Evolutionary conservation across 2,797 vertebrate genomes (phyloP), one percentile per base, ranked within the genome.

Genomic region (Fringilla coelebs): DNA sequence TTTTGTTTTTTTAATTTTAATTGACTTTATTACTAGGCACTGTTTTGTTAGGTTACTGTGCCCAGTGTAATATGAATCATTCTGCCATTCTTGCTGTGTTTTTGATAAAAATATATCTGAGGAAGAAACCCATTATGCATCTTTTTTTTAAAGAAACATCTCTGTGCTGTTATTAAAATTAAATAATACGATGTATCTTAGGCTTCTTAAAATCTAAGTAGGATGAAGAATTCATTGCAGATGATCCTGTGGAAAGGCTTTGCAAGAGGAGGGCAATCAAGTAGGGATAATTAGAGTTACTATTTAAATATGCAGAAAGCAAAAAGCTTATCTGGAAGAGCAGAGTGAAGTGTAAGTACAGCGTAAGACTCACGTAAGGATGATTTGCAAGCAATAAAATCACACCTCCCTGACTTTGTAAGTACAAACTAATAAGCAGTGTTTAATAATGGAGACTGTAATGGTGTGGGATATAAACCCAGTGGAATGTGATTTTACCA

Each of bases 281-380:
- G 85, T 43, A 61, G 20, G 54, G 75, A 88, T 94, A 96, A 93
- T 97, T 96, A 96, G 80, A 96, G 88, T 90, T 89, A 61, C 87
- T 87, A 8, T 95, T 97, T 96, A 96, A 97, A 96, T 95, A 97
- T 96, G 90, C 88, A 96, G 68, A 81, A 93, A 90, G 63, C 87
- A 86, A 72, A 94, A 95, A 71, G 89, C 90, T 84, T 85, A 75
- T 95, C 94, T 92, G 89, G 78, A 91, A 93, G 92, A 89, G 85
- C 85, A 88, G 82, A 81, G 71, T 36, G 58, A 84, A 36, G 87
- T 88, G 57, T 71, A 55, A 78, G 41, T 32, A 36, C 73, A 88
- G 67, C 2, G 0, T 67, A 85, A 96, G 88, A 67, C 75, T 87
- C 93, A 78, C 70, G 51, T 85, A 90, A 94, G 92, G 78, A 84